Percentiles rank a stretch among this genome's conserved stretches.
Conservation (phyloP, 2,888 invertebrate genomes). For the Apoda limacodes region DNA sequence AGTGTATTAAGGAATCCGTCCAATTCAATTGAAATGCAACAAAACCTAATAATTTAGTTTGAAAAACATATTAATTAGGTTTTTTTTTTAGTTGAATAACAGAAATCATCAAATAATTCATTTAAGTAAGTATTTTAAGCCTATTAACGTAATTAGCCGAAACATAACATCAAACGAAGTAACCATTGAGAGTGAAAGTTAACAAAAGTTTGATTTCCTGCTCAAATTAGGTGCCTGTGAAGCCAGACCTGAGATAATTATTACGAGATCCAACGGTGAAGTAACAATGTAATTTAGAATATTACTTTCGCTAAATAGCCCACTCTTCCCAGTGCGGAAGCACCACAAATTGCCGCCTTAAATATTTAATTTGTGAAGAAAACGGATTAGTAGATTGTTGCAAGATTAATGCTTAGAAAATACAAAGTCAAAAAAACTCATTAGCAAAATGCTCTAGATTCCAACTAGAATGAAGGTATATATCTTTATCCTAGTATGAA, state of each 20-base stretch:
- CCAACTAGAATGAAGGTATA: constrained; percentile 40
- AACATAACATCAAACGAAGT: no score
- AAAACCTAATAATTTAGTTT: no score
- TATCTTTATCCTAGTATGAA: no score
- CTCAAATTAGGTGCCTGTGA: constrained; percentile 57
- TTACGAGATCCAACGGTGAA: constrained; percentile 54
- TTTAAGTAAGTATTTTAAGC: no score
- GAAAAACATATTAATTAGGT: no score
- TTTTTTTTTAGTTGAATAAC: no score
- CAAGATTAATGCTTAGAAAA: constrained; percentile 46
- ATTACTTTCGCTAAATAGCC: constrained; percentile 54
- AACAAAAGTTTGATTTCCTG: constrained; percentile 38
- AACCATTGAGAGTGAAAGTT: not conserved
- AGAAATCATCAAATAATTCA: no score
- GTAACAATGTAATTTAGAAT: constrained; percentile 59
- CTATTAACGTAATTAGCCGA: no score
- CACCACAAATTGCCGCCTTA: constrained; percentile 54
- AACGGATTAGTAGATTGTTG: constrained; percentile 47
- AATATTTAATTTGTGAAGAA: constrained; percentile 58
- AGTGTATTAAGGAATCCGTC: no score
- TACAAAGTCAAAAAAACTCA: no score
- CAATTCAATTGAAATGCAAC: no score
- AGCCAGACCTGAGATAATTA: constrained; percentile 55
- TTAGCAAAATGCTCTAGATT: constrained; percentile 49
- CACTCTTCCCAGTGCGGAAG: constrained; percentile 49